Evolutionary conservation across 1,140 invertebrate species (phyloP), one percentile per base, ranked within the genome.

Genomic region (Paracyclopina nana): DNA sequence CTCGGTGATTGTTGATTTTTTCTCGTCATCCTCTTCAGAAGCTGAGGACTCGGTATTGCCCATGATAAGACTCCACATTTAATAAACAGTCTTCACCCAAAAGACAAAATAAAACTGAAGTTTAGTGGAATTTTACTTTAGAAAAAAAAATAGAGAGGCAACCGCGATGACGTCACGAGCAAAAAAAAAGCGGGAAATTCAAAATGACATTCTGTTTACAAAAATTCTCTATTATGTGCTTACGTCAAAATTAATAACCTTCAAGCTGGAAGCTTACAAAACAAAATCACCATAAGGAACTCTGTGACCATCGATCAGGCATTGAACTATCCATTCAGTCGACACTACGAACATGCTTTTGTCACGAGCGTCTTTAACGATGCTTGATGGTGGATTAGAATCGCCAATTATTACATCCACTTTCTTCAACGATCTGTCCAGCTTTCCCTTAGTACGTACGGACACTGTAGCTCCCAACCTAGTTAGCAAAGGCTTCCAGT

Each of bases 401-500:
- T 38, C 34, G 3, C n/a, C 20, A 9, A 38, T 20, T 20, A 38
- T 20, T 3, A 38, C 34, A 38, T 38, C 34, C 14, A 38, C n/a
- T 20, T 38, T 38, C n/a, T n/a, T 2, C 14, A 38, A 20, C 34
- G 14, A 16, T 5, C n/a, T 20, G 8, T 38, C 34, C n/a, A 38
- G 14, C 34, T 38, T 38, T 16, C 34, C 34, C 20, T 38, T 38
- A 20, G 34, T 20, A 16, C 34, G 34, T 16, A n/a, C 20, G 8
- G 14, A 38, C 34, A 38, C 34, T 16, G 14, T 38, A 3, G 34
- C 34, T 16, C 34, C 34, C 4, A 2, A 38, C 4, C 34, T n/a
- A 3, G 34, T 38, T 38, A 38, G 20, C 34, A 38, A 38, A 16
- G 34, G 34, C 34, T 38, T 38, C 34, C 34, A 38, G 20, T 38